Evolutionary conservation across 2,797 vertebrate species (phyloP).

Genomic region (Eospalax fontanierii): DNA sequence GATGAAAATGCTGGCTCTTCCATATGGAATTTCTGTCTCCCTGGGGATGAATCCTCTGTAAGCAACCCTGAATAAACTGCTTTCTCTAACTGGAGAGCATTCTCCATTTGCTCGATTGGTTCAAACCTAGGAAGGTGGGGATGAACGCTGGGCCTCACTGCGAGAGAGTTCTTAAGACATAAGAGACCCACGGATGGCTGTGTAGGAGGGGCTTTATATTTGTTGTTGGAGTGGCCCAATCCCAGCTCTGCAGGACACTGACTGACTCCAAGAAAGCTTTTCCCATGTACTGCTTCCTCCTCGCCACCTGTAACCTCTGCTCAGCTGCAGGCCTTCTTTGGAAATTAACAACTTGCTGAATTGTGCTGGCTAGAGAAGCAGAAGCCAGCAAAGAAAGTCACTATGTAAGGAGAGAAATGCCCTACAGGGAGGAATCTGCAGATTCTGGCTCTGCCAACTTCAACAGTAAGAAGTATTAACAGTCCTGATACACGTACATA

Average conservation of each 20-base stretch:
- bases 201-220: neutral
- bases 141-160: too few species aligned
- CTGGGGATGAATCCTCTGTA: too few species aligned
- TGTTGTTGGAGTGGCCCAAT: neutral
- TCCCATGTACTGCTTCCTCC: neutral
- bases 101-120: too few species aligned
- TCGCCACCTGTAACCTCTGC: neutral
- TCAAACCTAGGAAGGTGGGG: too few species aligned
- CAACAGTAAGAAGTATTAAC: neutral
- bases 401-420: neutral
- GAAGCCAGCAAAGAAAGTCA: neutral
- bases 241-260: neutral
- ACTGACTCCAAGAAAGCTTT: neutral
- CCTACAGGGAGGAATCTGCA: neutral
- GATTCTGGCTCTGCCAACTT: neutral
- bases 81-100: too few species aligned
- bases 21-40: too few species aligned
- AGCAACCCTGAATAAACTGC: too few species aligned
- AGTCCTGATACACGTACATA: neutral
- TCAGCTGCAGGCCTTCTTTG: neutral
- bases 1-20: too few species aligned
- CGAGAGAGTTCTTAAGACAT: too few species aligned
- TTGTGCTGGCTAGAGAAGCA: neutral
- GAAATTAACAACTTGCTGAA: neutral
- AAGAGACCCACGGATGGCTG: too few species aligned